Evolutionary conservation across 1,140 invertebrate species (phyloP), one percentile per base, ranked within the genome.

Genomic region (Theocolax elegans): DNA sequence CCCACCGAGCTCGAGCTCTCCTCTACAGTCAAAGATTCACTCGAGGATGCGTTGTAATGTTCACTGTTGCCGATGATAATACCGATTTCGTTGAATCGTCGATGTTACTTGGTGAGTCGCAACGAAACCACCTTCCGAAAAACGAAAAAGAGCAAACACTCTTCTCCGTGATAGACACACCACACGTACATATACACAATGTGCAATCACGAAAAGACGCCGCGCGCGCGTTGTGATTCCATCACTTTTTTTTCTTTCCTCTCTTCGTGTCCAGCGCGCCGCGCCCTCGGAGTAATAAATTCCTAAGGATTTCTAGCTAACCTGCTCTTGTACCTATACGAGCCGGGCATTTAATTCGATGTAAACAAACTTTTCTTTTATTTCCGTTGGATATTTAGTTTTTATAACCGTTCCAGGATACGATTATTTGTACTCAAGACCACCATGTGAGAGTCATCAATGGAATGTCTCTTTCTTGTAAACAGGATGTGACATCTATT

Each of bases 1-100:
- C n/a, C n/a, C n/a, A n/a, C n/a, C n/a, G n/a, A n/a, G n/a, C n/a
- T n/a, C n/a, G n/a, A n/a, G n/a, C n/a, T n/a, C n/a, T n/a, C n/a
- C n/a, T n/a, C n/a, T n/a, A n/a, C n/a, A n/a, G n/a, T n/a, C n/a
- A n/a, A n/a, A n/a, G n/a, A n/a, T n/a, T n/a, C n/a, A n/a, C n/a
- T n/a, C 17, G 21, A 58, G 21, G 27, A 75, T 71, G 74, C 75
- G 74, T 75, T 74, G 75, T 73, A 73, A 75, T 74, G 73, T 76
- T 66, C 74, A 63, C 29, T 59, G 23, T 12, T 25, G 65, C n/a
- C 72, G 77, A 76, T 75, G 72, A 79, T 77, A 77, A 74, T 71
- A 75, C n/a, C 46, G 48, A 35, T 23, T 17, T 27, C 46, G 21
- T 44, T 59, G 21, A 4, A 42, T 60, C 38, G 64, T 74, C 62